Conservation (phyloP, 2,888 invertebrate genomes). For the Laspeyria flexula region DNA sequence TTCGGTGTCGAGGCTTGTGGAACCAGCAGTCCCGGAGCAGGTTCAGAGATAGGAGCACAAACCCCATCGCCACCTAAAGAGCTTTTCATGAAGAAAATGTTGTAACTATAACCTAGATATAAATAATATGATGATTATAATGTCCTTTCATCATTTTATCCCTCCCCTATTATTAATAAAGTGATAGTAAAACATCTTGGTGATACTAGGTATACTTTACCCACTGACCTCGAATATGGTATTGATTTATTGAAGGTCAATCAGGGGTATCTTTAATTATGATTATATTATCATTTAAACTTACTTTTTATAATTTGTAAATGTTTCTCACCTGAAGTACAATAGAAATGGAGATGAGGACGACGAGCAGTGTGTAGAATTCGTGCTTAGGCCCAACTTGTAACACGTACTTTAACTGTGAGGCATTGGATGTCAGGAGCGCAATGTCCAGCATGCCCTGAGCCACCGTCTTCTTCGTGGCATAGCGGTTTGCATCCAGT, state of each 20-base stretch:
- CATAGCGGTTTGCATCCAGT: slow-evolving; percentile 94
- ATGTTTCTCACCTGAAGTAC: slow-evolving; percentile 90
- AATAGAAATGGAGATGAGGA: slow-evolving; percentile 93
- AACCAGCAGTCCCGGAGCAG: slow-evolving; percentile 92
- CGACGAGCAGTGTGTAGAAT: slow-evolving; percentile 93
- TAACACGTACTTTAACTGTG: slow-evolving; percentile 94
- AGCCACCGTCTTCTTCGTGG: slow-evolving; percentile 96
- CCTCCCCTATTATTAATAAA: too few species aligned
- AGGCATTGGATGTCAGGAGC: slow-evolving; percentile 94
- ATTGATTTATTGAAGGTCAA: too few species aligned
- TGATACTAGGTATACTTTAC: too few species aligned
- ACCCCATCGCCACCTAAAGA: slow-evolving; percentile 90
- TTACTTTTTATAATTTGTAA: slow-evolving; percentile 12
- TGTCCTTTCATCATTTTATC: too few species aligned
- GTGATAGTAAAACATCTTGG: too few species aligned
- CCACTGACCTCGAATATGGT: too few species aligned
- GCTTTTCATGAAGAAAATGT: slow-evolving; percentile 21
- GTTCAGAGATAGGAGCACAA: slow-evolving; percentile 90
- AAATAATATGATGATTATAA: too few species aligned
- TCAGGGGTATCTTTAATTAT: too few species aligned
- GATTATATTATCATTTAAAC: too few species aligned
- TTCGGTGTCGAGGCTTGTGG: slow-evolving; percentile 89
- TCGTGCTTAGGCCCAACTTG: slow-evolving; percentile 94
- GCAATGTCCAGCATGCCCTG: slow-evolving; percentile 97
- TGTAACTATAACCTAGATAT: too few species aligned